phyloP scores from a whole-genome alignment of 2,113 vertebrate genomes.

The Scytalopus superciliaris region DNA sequence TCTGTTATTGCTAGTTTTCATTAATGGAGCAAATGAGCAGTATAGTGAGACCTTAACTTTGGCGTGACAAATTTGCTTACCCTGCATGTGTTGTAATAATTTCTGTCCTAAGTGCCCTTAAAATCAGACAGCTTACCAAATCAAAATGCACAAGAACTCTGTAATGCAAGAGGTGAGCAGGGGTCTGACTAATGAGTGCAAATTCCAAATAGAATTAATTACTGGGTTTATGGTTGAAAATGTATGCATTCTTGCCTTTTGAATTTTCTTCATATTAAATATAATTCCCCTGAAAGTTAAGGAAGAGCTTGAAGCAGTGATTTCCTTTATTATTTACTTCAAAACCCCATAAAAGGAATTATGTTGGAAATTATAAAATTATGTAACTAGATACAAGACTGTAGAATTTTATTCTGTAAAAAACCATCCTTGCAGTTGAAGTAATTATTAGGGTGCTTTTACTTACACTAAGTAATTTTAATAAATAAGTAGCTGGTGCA shows the following conservation, averaged over 20 bases:
- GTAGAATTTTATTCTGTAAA: not conserved
- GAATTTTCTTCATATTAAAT: not conserved
- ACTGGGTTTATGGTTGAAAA: not conserved
- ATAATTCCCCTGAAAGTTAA: not conserved
- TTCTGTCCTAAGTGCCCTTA: not conserved
- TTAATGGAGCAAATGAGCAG: not conserved
- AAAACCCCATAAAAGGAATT: not conserved
- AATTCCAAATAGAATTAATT: not conserved
- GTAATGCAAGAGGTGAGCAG: not conserved
- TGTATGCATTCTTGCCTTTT: not conserved
- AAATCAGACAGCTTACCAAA: not conserved
- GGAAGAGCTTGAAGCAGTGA: not conserved
- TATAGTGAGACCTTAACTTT: not conserved
- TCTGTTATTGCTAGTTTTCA: not conserved
- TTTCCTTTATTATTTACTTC: not conserved
- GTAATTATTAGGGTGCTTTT: not conserved
- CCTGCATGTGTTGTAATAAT: not conserved
- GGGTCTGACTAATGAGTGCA: not conserved
- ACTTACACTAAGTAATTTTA: slow-evolving; percentile 18
- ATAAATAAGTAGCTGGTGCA: not conserved
- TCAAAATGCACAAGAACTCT: not conserved
- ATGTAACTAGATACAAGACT: not conserved
- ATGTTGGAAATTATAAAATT: not conserved
- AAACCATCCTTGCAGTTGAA: not conserved
- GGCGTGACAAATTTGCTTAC: not conserved